Percentiles rank a stretch among this genome's conserved stretches.
Conservation (phyloP, 2,797 vertebrate genomes). For the Crenuchus spilurus region DNA sequence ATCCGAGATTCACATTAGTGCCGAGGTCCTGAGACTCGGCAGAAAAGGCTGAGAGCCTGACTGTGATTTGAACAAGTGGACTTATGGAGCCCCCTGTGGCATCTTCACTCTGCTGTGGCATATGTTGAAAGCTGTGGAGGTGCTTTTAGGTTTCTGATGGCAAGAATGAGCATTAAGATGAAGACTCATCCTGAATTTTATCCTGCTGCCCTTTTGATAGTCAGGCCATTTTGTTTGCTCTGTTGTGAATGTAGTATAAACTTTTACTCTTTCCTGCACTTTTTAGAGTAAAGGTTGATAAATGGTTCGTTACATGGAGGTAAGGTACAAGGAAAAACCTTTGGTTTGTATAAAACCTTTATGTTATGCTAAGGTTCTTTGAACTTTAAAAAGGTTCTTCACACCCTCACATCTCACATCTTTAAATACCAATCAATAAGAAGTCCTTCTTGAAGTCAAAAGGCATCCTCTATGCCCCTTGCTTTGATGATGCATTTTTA, state of each 20-base stretch:
- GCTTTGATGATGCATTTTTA: too few relatives aligned
- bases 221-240: background rate
- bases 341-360: too few relatives aligned
- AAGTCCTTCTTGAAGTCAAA: too few relatives aligned
- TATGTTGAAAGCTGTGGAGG: slow-evolving; percentile 18
- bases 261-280: too few relatives aligned
- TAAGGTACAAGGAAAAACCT: too few relatives aligned
- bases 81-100: slow-evolving; percentile 11
- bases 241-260: background rate
- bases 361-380: too few relatives aligned
- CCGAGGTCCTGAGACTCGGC: background rate
- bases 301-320: too few relatives aligned
- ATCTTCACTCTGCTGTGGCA: background rate
- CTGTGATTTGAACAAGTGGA: slow-evolving; percentile 37
- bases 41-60: slow-evolving; percentile 20
- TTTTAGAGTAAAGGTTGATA: too few relatives aligned
- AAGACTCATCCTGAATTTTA: background rate
- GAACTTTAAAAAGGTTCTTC: too few relatives aligned
- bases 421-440: too few relatives aligned
- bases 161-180: background rate
- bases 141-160: slow-evolving; percentile 17
- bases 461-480: too few relatives aligned
- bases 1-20: slow-evolving; percentile 46
- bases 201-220: background rate
- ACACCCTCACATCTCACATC: too few relatives aligned